Evolutionary conservation across 2,797 vertebrate genomes (phyloP), one percentile per base, ranked within the genome.

Genomic region (Sebastes iracundus): DNA sequence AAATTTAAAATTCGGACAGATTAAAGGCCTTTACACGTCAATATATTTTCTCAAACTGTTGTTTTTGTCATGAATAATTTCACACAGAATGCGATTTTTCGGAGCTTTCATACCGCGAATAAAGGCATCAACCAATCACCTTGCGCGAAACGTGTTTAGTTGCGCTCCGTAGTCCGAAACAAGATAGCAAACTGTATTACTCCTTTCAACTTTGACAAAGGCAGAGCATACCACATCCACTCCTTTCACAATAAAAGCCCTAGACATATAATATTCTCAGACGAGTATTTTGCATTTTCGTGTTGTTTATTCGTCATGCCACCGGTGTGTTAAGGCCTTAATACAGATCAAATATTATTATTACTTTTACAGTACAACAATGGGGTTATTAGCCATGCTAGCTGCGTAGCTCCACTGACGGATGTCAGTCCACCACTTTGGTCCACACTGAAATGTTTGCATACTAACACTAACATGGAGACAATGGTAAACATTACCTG

Each of bases 21-120:
- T 49, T 49, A 49, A 49, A 20, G 0, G 16, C 42, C 16, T 46
- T 46, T 18, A 18, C 42, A 0, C 1, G 42, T 46, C 42, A 46
- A 46, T 46, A 46, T 46, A 46, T 18, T 6, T 16, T 6, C 13
- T 16, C 6, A 0, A 46, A 46, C 16, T 52, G 9, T 1, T 20
- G 46, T 9, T 49, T 52, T 52, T 52, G 49, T 52, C 49, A 52
- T 52, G 49, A n/a, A 0, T n/a, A 0, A 0, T 52, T 52, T 52
- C 20, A n/a, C 49, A 52, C 49, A n/a, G 20, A 52, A 10, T 0
- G 18, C 2, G 14, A 52, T n/a, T 52, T n/a, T 52, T 52, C 7
- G 0, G 46, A 49, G 18, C 1, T 1, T 42, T 42, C 0, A 6
- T 42, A 42, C 14, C 0, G 38, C 38, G 38, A 42, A 42, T 46